These are phyloP conservation scores for Holcopasites calliopsidis DNA, from an alignment of 1,140 invertebrate species.

Conservation along the genomic window DNA sequence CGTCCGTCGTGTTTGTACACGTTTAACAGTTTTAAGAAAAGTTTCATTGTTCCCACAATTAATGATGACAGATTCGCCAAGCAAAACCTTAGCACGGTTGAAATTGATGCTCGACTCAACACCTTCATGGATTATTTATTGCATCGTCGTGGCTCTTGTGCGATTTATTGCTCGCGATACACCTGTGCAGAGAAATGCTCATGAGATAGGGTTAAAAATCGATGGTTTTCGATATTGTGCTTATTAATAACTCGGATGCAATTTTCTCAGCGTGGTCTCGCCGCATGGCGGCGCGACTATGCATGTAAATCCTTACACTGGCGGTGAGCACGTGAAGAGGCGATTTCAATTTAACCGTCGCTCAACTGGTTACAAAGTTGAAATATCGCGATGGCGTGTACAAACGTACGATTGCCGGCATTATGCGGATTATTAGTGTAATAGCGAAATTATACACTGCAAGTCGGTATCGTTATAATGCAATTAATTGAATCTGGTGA, in stretches of 20 bases:
- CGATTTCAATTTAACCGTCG: conserved; percentile 30
- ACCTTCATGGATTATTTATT: conserved; percentile 11
- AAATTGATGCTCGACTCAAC: neutral
- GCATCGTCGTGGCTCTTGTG: neutral
- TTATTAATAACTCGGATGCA: conserved; percentile 33
- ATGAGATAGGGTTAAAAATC: neutral
- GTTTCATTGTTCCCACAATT: too few relatives aligned
- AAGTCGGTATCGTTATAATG: neutral
- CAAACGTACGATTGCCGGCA: neutral
- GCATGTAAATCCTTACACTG: neutral
- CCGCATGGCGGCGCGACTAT: neutral
- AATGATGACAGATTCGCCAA: neutral
- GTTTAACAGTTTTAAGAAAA: too few relatives aligned
- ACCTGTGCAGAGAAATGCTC: neutral
- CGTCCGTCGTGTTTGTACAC: too few relatives aligned
- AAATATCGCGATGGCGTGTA: too few relatives aligned
- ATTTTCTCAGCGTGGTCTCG: conserved; percentile 32
- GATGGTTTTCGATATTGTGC: conserved; percentile 13
- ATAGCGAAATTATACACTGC: neutral
- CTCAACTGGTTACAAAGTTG: conserved; percentile 8
- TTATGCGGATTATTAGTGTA: conserved; percentile 5
- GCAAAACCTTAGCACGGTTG: neutral
- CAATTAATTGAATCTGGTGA: neutral
- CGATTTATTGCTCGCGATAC: conserved; percentile 13
- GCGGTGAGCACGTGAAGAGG: neutral